Conservation (phyloP, 2,888 invertebrate species). For the Lithosia quadra region DNA sequence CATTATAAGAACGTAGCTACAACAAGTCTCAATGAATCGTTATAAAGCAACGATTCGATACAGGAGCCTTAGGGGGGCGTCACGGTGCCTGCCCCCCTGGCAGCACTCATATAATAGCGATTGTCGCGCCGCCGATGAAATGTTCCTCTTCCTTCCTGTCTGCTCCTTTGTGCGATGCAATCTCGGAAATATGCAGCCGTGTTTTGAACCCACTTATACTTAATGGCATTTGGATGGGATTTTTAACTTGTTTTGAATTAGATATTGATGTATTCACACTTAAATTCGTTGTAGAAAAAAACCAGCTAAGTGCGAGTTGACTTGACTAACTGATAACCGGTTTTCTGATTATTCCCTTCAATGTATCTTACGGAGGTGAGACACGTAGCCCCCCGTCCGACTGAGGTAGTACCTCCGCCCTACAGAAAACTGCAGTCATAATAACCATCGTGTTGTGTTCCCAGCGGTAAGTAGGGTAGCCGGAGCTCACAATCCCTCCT, state of each 20-base stretch:
- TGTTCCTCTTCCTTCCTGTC: constrained; percentile 77
- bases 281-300: neutral
- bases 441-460: too few species aligned
- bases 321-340: neutral
- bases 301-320: too few species aligned
- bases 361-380: too few species aligned
- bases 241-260: constrained; percentile 18
- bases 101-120: constrained; percentile 69
- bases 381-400: too few species aligned
- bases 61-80: constrained; percentile 53
- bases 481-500: too few species aligned
- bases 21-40: constrained; percentile 14
- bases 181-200: constrained; percentile 55
- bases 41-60: constrained; percentile 46
- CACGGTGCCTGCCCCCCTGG: constrained; percentile 59
- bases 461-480: too few species aligned
- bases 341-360: too few species aligned
- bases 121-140: constrained; percentile 71
- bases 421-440: too few species aligned
- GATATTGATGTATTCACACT: constrained; percentile 23
- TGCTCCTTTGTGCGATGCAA: constrained; percentile 58
- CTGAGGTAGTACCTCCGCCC: too few species aligned
- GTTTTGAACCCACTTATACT: constrained; percentile 50
- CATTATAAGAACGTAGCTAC: neutral
- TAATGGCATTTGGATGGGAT: constrained; percentile 45